Conservation (phyloP, 2,113 vertebrate species). For the Eublepharis macularius region DNA sequence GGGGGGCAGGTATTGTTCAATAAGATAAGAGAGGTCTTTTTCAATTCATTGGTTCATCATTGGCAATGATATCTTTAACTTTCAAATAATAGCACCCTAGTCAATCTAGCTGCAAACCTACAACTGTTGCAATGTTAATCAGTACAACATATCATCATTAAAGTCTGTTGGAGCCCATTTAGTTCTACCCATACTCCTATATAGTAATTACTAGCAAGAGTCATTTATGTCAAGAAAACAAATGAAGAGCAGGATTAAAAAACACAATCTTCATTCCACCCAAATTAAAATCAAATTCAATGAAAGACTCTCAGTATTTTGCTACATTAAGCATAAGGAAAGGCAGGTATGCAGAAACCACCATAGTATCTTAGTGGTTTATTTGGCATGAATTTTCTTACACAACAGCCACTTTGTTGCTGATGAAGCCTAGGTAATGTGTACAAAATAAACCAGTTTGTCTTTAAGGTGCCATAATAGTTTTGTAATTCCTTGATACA, state of each 20-base stretch:
- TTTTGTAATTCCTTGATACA: no score
- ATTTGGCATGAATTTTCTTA: background rate
- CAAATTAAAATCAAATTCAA: slow-evolving; percentile 38
- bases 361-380: slow-evolving; percentile 24
- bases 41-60: slow-evolving; percentile 32
- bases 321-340: slow-evolving; percentile 39
- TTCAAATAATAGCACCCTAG: slow-evolving; percentile 47
- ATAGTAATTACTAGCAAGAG: slow-evolving; percentile 11
- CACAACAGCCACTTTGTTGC: background rate
- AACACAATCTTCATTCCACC: slow-evolving; percentile 26
- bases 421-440: background rate
- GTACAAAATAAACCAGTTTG: background rate
- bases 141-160: slow-evolving; percentile 47
- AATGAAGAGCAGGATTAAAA: slow-evolving; percentile 35
- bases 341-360: background rate
- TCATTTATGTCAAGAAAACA: slow-evolving; percentile 40
- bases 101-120: slow-evolving; percentile 36
- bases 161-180: slow-evolving; percentile 36
- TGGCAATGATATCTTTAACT: slow-evolving; percentile 49
- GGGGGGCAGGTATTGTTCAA: slow-evolving; percentile 38
- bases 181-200: background rate
- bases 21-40: slow-evolving; percentile 55
- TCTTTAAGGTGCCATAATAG: background rate
- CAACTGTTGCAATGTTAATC: slow-evolving; percentile 14
- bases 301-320: slow-evolving; percentile 23